These are phyloP conservation scores for Anastatus disparis DNA, from an alignment of 1,140 invertebrate species.

Conservation along the genomic window DNA sequence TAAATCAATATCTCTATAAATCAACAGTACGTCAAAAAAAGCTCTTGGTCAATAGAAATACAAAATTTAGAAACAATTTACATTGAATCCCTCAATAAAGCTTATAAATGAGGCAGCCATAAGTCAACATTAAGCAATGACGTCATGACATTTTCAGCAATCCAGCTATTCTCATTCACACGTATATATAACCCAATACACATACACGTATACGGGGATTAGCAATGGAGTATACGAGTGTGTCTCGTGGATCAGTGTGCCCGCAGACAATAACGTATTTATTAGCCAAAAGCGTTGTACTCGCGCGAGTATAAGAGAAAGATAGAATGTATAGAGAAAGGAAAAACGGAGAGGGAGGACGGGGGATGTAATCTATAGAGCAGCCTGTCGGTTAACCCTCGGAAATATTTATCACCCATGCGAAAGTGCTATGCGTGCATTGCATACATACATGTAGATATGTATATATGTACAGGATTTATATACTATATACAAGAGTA, in stretches of 20 bases:
- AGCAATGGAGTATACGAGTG: neutral
- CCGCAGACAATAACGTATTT: constrained; percentile 56
- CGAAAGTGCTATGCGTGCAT: constrained; percentile 40
- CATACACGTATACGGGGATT: neutral
- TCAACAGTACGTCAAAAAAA: too few relatives aligned
- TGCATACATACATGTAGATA: too few relatives aligned
- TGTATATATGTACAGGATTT: too few relatives aligned
- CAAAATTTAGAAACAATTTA: neutral
- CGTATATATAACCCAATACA: neutral
- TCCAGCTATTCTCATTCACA: neutral
- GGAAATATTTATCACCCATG: constrained; percentile 54
- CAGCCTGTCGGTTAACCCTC: constrained; percentile 53
- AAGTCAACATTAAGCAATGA: constrained; percentile 29
- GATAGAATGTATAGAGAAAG: too few relatives aligned
- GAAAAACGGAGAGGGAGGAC: neutral
- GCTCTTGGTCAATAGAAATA: too few relatives aligned
- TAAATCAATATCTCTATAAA: too few relatives aligned
- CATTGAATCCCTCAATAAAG: neutral
- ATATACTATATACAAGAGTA: too few relatives aligned
- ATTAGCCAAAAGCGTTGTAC: constrained; percentile 47
- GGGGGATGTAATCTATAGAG: constrained; percentile 52
- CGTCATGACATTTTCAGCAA: constrained; percentile 3
- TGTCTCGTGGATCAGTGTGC: constrained; percentile 21
- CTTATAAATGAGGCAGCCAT: neutral
- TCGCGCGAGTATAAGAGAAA: too few relatives aligned